Percentiles rank a stretch among this genome's conserved stretches.
phyloP scores from a whole-genome alignment of 2,888 invertebrate species.

The Limnephilus rhombicus region DNA sequence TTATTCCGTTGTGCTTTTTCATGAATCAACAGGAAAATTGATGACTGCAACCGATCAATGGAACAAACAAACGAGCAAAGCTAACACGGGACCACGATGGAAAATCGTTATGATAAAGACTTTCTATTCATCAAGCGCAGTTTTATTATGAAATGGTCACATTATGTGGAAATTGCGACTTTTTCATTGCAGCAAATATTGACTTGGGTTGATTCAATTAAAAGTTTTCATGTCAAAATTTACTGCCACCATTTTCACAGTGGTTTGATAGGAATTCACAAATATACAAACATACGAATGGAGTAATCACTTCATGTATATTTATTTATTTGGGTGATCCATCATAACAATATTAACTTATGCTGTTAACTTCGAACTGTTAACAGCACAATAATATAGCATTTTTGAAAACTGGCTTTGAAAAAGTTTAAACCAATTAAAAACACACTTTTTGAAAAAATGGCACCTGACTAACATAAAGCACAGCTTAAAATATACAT shows the following conservation, averaged over 20 bases:
- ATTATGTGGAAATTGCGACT: neutral
- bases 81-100: neutral
- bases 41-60: constrained; percentile 11
- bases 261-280: neutral
- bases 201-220: neutral
- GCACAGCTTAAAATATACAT: too few species aligned
- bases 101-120: neutral
- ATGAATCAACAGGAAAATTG: neutral
- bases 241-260: neutral
- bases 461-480: too few species aligned
- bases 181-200: neutral
- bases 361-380: too few species aligned
- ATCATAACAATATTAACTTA: neutral
- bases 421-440: too few species aligned
- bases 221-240: neutral
- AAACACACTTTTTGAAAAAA: too few species aligned
- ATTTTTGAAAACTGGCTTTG: too few species aligned
- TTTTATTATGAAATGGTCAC: too few species aligned
- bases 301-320: neutral
- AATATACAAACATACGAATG: neutral
- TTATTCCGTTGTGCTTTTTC: neutral
- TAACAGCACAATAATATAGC: too few species aligned
- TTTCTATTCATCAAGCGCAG: too few species aligned
- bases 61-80: neutral
- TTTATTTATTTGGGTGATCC: neutral